A percentile compares a stretch with the other conserved stretches of the same genome.
Evolutionary conservation across 2,113 vertebrate species (phyloP).

Genomic region (Okapia johnstoni): DNA sequence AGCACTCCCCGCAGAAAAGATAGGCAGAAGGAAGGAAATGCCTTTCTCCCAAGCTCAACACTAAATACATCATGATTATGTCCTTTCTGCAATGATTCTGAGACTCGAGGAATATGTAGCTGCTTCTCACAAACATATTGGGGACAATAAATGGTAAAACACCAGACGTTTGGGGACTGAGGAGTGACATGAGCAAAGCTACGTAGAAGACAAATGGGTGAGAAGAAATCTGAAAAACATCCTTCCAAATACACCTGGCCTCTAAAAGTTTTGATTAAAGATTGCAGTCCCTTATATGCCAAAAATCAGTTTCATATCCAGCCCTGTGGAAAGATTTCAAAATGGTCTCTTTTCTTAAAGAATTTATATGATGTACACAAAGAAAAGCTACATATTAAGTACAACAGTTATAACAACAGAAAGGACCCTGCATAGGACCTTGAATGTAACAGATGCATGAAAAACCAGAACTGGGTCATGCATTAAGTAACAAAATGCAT

Average conservation of each 20-base stretch:
- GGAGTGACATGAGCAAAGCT: not conserved
- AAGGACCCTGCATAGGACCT: not conserved
- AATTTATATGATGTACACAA: not conserved
- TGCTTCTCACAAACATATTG: not conserved
- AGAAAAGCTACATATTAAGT: not conserved
- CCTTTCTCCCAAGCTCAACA: not conserved
- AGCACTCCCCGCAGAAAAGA: not conserved
- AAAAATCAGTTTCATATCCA: constrained; percentile 1
- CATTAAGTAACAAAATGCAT: not conserved
- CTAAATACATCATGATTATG: not conserved
- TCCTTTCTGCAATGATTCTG: not conserved
- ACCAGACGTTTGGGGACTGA: not conserved
- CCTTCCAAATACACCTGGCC: not conserved
- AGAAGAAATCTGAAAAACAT: not conserved
- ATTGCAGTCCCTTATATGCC: not conserved
- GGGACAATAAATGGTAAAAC: not conserved
- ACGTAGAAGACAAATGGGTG: not conserved
- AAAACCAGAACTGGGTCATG: not conserved
- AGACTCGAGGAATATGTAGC: not conserved
- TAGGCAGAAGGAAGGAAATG: not conserved
- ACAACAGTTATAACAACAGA: not conserved
- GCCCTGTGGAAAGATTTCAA: not conserved
- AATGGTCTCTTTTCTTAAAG: not conserved
- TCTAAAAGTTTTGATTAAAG: not conserved
- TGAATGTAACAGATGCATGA: not conserved